A percentile compares a stretch with the other conserved stretches of the same genome.
phyloP scores from a whole-genome alignment of 2,113 vertebrate genomes.

The Epinephelus lanceolatus region DNA sequence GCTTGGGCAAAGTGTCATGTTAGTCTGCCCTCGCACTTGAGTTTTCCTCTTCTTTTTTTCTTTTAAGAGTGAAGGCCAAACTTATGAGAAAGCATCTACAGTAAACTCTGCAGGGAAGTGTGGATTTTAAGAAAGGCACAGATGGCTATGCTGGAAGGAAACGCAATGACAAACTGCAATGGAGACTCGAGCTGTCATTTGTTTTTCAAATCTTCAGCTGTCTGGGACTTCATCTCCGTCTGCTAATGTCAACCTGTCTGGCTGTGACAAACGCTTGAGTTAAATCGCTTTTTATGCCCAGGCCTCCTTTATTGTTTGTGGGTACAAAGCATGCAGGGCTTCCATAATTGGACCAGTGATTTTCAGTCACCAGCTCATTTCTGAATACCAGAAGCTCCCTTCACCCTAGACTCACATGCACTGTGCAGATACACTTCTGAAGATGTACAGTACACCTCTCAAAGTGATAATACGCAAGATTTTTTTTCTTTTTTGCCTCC shows the following conservation, averaged over 20 bases:
- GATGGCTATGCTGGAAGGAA: slow-evolving; percentile 55
- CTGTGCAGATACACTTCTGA: neutral
- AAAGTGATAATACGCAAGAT: neutral
- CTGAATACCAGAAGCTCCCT: neutral
- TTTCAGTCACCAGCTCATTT: slow-evolving; percentile 24
- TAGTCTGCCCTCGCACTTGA: neutral
- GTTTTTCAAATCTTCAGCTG: slow-evolving; percentile 64
- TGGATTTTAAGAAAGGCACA: slow-evolving; percentile 34
- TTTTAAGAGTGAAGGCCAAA: slow-evolving; percentile 15
- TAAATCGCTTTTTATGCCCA: slow-evolving; percentile 31
- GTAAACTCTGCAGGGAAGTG: slow-evolving; percentile 13
- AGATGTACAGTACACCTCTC: neutral
- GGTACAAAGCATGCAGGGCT: slow-evolving; percentile 38
- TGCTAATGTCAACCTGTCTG: slow-evolving; percentile 66
- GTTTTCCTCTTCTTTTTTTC: neutral
- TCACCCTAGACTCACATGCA: neutral
- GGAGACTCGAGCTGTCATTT: slow-evolving; percentile 50
- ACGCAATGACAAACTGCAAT: slow-evolving; percentile 27
- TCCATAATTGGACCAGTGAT: slow-evolving; percentile 22
- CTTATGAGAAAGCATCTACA: slow-evolving; percentile 8
- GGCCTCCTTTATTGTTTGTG: slow-evolving; percentile 45
- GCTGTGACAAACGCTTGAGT: slow-evolving; percentile 32
- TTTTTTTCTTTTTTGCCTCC: neutral
- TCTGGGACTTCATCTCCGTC: slow-evolving; percentile 51
- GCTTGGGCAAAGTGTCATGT: slow-evolving; percentile 37